These are phyloP conservation scores for Aythya baeri DNA, from an alignment of 2,113 vertebrate species.

Conservation along the genomic window DNA sequence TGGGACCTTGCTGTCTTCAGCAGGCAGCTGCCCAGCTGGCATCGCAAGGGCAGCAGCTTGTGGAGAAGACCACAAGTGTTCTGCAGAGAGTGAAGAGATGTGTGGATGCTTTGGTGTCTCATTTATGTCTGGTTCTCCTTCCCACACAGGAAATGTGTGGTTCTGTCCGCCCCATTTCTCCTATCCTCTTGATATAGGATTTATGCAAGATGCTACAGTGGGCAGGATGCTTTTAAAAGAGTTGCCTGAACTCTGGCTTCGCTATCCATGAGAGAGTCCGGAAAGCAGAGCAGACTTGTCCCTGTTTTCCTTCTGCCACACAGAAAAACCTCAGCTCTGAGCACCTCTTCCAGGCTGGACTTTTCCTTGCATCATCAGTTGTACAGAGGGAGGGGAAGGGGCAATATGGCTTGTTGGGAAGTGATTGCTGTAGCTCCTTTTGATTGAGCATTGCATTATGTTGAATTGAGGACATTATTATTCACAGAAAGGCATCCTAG, in stretches of 20 bases:
- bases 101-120: background rate
- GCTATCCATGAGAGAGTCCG: background rate
- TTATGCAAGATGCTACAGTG: background rate
- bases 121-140: background rate
- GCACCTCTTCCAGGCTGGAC: background rate
- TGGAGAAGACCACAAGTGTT: background rate
- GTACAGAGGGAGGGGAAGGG: background rate
- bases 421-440: slow-evolving; percentile 43
- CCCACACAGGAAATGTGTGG: too few relatives aligned
- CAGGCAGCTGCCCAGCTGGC: background rate
- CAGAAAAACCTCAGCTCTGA: background rate
- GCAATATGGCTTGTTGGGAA: background rate
- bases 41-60: background rate
- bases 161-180: background rate
- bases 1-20: background rate
- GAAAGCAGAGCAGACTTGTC: background rate
- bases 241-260: background rate
- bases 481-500: slow-evolving; percentile 71
- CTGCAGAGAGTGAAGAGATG: background rate
- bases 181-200: background rate
- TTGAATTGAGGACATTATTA: slow-evolving; percentile 73
- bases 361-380: background rate
- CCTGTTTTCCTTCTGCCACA: background rate
- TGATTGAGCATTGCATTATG: slow-evolving; percentile 48
- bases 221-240: background rate